phyloP scores from a whole-genome alignment of 2,797 vertebrate species.

The Sorex maritimensis region DNA sequence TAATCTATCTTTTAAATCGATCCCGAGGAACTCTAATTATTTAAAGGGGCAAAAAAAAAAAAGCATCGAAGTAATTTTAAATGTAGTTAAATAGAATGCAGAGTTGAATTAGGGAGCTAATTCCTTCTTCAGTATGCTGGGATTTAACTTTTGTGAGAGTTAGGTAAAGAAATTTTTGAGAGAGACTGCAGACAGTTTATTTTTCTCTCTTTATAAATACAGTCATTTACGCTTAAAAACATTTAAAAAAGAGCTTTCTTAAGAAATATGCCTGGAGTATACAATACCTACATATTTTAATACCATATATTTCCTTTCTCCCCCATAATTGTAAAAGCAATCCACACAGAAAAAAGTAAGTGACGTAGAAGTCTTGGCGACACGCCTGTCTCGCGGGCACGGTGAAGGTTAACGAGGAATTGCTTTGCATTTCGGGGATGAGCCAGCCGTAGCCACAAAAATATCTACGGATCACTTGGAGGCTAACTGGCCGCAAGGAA shows the following conservation, averaged over 20 bases:
- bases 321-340: neutral
- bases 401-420: slow-evolving; percentile 5
- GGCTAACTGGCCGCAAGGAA: neutral
- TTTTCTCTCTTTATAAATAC: slow-evolving; percentile 35
- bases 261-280: slow-evolving; percentile 8
- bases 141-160: slow-evolving; percentile 47
- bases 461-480: neutral
- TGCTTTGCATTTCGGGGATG: slow-evolving; percentile 3
- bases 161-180: slow-evolving; percentile 26
- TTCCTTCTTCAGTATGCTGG: neutral
- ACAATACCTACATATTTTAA: slow-evolving; percentile 25
- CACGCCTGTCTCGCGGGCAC: neutral
- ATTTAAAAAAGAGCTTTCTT: slow-evolving; percentile 6
- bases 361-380: slow-evolving; percentile 30
- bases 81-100: slow-evolving; percentile 38
- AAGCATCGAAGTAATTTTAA: neutral
- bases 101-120: neutral
- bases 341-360: neutral
- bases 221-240: neutral
- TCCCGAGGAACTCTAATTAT: neutral
- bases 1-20: slow-evolving; percentile 11
- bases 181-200: neutral
- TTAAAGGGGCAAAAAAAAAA: slow-evolving; percentile 10
- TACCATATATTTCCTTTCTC: neutral
- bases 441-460: neutral